Evolutionary conservation across 2,113 vertebrate genomes (phyloP), one percentile per base, ranked within the genome.

Genomic region (Siphamia tubifer): DNA sequence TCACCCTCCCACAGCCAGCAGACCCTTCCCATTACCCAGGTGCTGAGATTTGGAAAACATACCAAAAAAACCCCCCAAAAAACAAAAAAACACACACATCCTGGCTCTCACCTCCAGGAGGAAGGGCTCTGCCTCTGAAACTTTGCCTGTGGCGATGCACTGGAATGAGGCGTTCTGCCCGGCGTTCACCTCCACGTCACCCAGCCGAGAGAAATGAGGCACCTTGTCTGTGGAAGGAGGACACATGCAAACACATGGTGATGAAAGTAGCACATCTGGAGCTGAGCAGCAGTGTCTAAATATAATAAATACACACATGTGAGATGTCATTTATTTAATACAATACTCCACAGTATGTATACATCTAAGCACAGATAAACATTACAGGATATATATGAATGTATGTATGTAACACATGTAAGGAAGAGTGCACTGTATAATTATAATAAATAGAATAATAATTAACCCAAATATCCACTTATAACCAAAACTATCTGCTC

Each of bases 111-210:
- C 96, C 95, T 98, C 96, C 87, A 98, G 86, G 10, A 96, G 84
- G 81, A 95, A 96, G 15, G 72, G 87, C 66, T 96, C 95, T 0
- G 87, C 86, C 77, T 96, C 95, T 0, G 92, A 85, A 0, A 94
- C 92, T 45, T 94, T 92, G 63, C 95, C 96, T 0, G 94, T 93
- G 0, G 95, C 96, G 80, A 96, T 92, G 1, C 96, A 98, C 85
- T 95, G 95, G 91, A 98, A 97, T 0, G 94, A 95, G 49, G 95
- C 95, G 0, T 97, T 97, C 84, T 98, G 96, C 45, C 94, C 96
- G 0, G 94, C 95, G 0, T 98, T 98, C 63, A 96, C 95, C 86
- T 98, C 96, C 78, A 96, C 95, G 0, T 97, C 95, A 0, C 94
- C 95, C 79, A 98, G 91, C 67, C 95, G 94, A 40, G 94, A 95